Evolutionary conservation across 2,113 vertebrate species (phyloP), one percentile per base, ranked within the genome.

Genomic region (Plectropomus leopardus): DNA sequence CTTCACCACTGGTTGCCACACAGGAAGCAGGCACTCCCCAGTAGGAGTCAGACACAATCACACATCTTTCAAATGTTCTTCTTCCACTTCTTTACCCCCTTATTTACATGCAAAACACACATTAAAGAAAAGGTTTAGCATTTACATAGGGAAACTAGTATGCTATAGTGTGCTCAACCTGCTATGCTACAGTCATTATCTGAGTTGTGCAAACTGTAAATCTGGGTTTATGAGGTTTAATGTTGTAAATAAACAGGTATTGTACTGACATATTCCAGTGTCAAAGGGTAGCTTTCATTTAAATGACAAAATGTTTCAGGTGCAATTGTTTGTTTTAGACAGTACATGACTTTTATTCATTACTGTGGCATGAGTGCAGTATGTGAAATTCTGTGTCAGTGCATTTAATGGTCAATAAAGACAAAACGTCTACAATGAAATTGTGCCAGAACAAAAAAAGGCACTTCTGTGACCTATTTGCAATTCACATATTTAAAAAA

Each of bases 311-410:
- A 79, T 15, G 10, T 75, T 78, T 78, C 44, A 57, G 14, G 21
- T 47, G 15, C 30, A 63, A 4, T 15, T 1, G 1, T 47, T 88
- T 44, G 36, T 80, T 93, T 83, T 60, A 60, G 34, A 82, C 57
- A 87, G 64, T 70, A 70, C 40, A 82, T 83, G 65, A 68, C 67
- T 86, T 92, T 92, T 91, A 92, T 92, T 92, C 48, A 86, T 88
- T 26, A 73, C 70, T 81, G 72, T 89, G 50, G 75, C 55, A 72
- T 30, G 78, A 92, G 73, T 87, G 89, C 87, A 91, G 77, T 50
- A 71, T 78, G 69, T 82, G 48, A 26, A 83, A 84, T 45, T 83
- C 26, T 80, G 59, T 86, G 78, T 91, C 89, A 92, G 89, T 92
- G 92, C 92, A 91, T 87, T 89, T 66, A 86, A 78, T 50, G 44